Percentiles rank a stretch among this genome's conserved stretches.
Evolutionary conservation across 2,888 invertebrate species (phyloP).

Genomic region (Chalcosyrphus nemorum): DNA sequence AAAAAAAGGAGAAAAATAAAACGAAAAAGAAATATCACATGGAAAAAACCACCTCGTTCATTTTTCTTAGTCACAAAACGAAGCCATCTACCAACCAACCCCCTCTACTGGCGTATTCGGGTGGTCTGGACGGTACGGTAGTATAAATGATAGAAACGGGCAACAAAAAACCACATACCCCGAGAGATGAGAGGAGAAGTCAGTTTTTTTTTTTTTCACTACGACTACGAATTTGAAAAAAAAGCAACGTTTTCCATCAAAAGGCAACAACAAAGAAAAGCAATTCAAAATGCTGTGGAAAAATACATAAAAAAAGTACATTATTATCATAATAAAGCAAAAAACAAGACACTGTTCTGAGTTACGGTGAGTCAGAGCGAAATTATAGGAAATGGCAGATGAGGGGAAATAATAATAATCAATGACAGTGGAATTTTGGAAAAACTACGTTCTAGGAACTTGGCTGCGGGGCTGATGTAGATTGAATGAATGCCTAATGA

Average conservation of each 20-base stretch:
- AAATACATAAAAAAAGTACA: slow-evolving; percentile 42
- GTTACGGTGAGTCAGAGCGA: slow-evolving; percentile 33
- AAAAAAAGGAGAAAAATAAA: slow-evolving; percentile 44
- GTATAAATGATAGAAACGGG: slow-evolving; percentile 42
- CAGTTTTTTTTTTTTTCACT: slow-evolving; percentile 31
- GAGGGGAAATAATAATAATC: not conserved
- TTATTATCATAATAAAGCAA: slow-evolving; percentile 10
- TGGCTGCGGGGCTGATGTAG: not conserved
- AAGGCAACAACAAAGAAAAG: slow-evolving; percentile 61
- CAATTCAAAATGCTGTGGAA: slow-evolving; percentile 64
- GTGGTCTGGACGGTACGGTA: slow-evolving; percentile 27
- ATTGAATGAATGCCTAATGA: no score
- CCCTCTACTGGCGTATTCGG: slow-evolving; percentile 33
- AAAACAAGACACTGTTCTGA: slow-evolving; percentile 10
- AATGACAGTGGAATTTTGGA: not conserved
- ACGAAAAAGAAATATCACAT: slow-evolving; percentile 40
- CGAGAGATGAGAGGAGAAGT: not conserved
- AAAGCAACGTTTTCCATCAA: slow-evolving; percentile 41
- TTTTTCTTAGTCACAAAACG: slow-evolving; percentile 67
- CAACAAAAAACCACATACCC: slow-evolving; percentile 1
- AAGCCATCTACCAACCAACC: slow-evolving; percentile 57
- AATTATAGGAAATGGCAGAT: not conserved
- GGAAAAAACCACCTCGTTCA: slow-evolving; percentile 46
- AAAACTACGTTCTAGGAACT: not conserved
- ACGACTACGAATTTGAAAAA: slow-evolving; percentile 45